Conservation (phyloP, 2,113 vertebrate genomes). For the Argyrosomus japonicus region DNA sequence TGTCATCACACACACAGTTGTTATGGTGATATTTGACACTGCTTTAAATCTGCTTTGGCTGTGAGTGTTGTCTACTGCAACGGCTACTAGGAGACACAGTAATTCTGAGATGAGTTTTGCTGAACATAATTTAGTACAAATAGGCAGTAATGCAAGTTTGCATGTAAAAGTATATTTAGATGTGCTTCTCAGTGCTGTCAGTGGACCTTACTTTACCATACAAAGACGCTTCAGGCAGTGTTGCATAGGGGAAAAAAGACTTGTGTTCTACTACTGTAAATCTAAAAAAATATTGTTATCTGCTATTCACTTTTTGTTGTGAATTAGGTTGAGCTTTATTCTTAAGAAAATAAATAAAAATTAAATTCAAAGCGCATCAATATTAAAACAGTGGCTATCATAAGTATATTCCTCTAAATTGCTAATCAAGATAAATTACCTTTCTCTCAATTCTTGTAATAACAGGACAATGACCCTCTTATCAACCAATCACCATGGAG, state of each 20-base stretch:
- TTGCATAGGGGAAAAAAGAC: background rate
- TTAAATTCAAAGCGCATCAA: background rate
- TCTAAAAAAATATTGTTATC: background rate
- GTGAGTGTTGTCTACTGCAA: background rate
- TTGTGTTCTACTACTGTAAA: too few relatives aligned
- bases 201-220: background rate
- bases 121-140: background rate
- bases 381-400: background rate
- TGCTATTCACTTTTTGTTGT: background rate
- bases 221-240: background rate
- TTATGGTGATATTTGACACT: background rate
- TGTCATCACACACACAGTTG: background rate
- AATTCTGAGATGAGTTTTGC: background rate
- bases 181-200: background rate
- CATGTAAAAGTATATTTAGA: background rate
- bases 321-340: background rate
- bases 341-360: background rate
- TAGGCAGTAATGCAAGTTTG: background rate
- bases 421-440: background rate
- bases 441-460: background rate
- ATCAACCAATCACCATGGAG: slow-evolving; percentile 95
- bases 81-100: background rate
- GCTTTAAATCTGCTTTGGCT: background rate
- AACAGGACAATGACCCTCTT: slow-evolving; percentile 93
- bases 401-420: background rate